These are phyloP conservation scores for Saguinus imperator DNA, from an alignment of 2,113 vertebrate genomes.

Conservation along the genomic window DNA sequence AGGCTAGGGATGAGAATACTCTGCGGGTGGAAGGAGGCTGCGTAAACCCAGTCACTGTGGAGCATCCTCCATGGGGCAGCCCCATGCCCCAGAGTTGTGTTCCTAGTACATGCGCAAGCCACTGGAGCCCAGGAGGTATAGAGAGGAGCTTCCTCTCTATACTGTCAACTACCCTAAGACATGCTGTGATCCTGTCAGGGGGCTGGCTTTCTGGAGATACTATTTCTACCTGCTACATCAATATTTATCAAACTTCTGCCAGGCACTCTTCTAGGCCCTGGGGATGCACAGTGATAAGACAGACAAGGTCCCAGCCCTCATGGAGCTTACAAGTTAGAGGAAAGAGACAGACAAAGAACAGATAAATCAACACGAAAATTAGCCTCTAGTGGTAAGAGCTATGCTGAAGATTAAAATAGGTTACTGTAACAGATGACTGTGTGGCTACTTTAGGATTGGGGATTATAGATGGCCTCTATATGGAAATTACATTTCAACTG, in stretches of 20 bases:
- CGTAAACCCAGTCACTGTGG: neutral
- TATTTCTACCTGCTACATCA: neutral
- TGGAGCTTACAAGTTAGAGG: neutral
- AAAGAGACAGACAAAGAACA: neutral
- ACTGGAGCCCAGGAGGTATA: too few species aligned
- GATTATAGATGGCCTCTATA: neutral
- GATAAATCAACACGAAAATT: neutral
- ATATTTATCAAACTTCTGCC: neutral
- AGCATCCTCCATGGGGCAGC: neutral
- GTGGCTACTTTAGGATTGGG: neutral
- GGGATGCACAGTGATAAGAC: neutral
- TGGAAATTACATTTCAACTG: neutral
- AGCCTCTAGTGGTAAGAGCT: neutral
- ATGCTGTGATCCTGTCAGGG: neutral
- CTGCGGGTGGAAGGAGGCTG: neutral
- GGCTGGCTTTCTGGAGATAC: neutral
- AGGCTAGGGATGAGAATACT: neutral
- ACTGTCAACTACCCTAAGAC: neutral
- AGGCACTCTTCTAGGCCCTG: neutral
- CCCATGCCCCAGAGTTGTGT: neutral
- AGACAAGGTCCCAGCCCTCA: neutral
- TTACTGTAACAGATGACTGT: neutral
- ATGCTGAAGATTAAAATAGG: slow-evolving; percentile 7
- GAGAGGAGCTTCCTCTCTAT: neutral
- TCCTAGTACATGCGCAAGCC: neutral